Evolutionary conservation across 1,140 invertebrate species (phyloP), one percentile per base, ranked within the genome.

Genomic region (Bombus pascuorum): DNA sequence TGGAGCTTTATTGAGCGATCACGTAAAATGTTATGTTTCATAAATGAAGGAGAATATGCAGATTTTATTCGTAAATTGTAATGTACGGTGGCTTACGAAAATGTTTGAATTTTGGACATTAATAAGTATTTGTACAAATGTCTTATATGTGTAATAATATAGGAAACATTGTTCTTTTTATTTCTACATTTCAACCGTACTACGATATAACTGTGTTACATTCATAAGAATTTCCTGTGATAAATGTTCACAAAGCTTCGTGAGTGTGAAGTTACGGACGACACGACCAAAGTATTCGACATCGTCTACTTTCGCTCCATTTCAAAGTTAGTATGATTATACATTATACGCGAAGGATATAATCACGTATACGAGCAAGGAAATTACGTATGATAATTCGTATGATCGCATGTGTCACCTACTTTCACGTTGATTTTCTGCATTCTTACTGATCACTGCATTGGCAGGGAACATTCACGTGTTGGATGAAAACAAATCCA

Each of bases 311-410:
- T 81, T 71, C 47, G 66, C 79, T 81, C 34, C 44, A 53, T 18
- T n/a, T 70, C 34, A 15, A 47, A 53, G 34, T 57, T 72, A 39
- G 28, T 4, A 25, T 44, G 78, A 72, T 81, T 57, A 71, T 37
- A 53, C 34, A 72, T 81, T 57, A 71, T 37, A 53, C 34, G 66
- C 32, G 65, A 53, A 34, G 28, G 13, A 25, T 72, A 47, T 72
- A 57, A 81, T 53, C 32, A 53, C 5, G 18, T 18, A 22, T 28
- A 53, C 66, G 44, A 32, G n/a, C 42, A 37, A 72, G 79, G 44
- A 81, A 80, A 81, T 81, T 81, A 81, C 66, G 79, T 57, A 72
- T 81, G 79, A 81, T 81, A 81, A 81, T 81, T 81, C 44, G 44
- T 81, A n/a, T 72, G 79, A 81, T 81, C 79, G n/a, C 34, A 70